Conservation (phyloP, 2,888 invertebrate species). For the Netelia melanura region DNA sequence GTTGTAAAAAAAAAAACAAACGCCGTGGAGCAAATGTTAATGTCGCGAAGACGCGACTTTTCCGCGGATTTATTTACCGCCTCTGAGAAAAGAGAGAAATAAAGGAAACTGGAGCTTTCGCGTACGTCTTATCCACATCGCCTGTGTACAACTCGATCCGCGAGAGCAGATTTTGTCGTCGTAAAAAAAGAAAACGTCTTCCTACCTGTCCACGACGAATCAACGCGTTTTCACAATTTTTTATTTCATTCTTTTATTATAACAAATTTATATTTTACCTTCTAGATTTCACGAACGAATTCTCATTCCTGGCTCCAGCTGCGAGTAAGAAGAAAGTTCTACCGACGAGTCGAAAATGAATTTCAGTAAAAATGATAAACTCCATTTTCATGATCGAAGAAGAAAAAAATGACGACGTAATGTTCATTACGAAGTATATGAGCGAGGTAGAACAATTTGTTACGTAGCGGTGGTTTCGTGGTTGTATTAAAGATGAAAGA, state of each 20-base stretch:
- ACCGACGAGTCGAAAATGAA: neutral
- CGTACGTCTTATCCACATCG: neutral
- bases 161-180: neutral
- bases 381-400: neutral
- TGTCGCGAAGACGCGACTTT: constrained; percentile 38
- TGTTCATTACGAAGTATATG: constrained; percentile 16
- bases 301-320: too few relatives aligned
- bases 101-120: too few relatives aligned
- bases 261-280: neutral
- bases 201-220: neutral
- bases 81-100: neutral
- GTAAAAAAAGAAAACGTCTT: neutral
- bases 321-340: too few relatives aligned
- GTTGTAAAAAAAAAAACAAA: constrained; percentile 54
- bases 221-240: neutral
- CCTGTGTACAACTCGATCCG: neutral
- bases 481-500: constrained; percentile 29
- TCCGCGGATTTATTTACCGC: constrained; percentile 50
- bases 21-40: constrained; percentile 36
- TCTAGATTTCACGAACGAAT: too few relatives aligned
- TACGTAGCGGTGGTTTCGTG: constrained; percentile 49
- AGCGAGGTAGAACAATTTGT: constrained; percentile 53
- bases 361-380: too few relatives aligned
- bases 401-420: neutral
- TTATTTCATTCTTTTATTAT: neutral